Conservation (phyloP, 2,888 invertebrate species). For the Philhelius pedissequus region DNA sequence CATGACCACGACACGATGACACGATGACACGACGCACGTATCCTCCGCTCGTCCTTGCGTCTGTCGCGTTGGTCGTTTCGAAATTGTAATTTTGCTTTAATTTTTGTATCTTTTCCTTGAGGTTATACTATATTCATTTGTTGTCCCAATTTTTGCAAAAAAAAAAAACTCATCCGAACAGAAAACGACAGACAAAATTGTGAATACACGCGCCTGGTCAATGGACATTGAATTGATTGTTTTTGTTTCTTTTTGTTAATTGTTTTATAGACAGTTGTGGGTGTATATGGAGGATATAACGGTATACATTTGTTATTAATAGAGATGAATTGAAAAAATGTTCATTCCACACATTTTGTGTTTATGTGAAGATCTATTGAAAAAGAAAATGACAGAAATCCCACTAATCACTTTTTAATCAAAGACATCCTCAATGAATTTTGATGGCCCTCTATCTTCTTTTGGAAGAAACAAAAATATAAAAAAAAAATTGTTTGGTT, state of each 20-base stretch:
- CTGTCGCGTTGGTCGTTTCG: not conserved
- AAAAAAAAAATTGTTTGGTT: slow-evolving; percentile 2
- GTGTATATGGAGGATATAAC: slow-evolving; percentile 1
- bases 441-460: not conserved
- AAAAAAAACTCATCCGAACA: not conserved
- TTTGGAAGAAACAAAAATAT: not conserved
- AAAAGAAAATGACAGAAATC: not conserved
- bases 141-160: slow-evolving; percentile 46
- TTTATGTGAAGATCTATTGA: not conserved
- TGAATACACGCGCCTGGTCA: slow-evolving; percentile 39
- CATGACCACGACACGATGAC: not conserved
- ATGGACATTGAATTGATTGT: slow-evolving; percentile 39
- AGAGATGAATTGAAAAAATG: not conserved
- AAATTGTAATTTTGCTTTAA: slow-evolving; percentile 26
- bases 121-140: slow-evolving; percentile 42
- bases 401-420: slow-evolving; percentile 58
- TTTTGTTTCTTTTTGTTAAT: not conserved
- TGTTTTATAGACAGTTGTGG: slow-evolving; percentile 1
- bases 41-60: not conserved
- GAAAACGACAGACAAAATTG: slow-evolving; percentile 19
- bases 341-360: not conserved
- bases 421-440: slow-evolving; percentile 43
- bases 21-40: not conserved
- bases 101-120: slow-evolving; percentile 17
- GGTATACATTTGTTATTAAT: not conserved